Percentiles rank a stretch among this genome's conserved stretches.
These are phyloP conservation scores for Leucophenga maculata DNA, from an alignment of 2,888 invertebrate species.

Conservation along the genomic window DNA sequence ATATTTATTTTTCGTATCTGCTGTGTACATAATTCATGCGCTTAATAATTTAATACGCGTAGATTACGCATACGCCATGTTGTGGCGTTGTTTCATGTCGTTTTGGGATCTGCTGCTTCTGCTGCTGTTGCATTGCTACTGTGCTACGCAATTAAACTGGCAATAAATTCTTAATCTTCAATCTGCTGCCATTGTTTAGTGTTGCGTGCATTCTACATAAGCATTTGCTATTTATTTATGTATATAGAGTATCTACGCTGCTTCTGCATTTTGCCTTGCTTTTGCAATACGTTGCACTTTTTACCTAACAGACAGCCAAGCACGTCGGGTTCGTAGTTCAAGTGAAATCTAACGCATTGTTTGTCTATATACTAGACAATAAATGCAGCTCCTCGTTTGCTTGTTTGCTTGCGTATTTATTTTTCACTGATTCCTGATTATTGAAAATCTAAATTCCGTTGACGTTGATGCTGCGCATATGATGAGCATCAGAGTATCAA, in stretches of 20 bases:
- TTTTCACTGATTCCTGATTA: conserved; percentile 65
- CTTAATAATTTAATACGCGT: background rate
- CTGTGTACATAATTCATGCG: too few species aligned
- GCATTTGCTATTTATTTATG: conserved; percentile 5
- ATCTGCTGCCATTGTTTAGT: background rate
- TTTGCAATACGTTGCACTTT: background rate
- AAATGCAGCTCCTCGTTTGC: background rate
- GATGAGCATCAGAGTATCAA: background rate
- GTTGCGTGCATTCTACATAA: background rate
- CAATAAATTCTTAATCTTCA: conserved; percentile 20
- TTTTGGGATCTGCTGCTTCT: background rate
- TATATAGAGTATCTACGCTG: background rate
- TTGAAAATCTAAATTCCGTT: conserved; percentile 61
- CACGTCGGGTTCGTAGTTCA: background rate
- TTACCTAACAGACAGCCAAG: background rate
- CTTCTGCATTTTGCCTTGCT: background rate
- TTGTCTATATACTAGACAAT: conserved; percentile 1
- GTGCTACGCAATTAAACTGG: conserved; percentile 8
- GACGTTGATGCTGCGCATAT: conserved; percentile 16
- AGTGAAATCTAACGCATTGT: conserved; percentile 14
- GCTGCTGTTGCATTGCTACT: background rate
- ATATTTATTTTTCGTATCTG: too few species aligned
- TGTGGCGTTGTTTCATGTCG: background rate
- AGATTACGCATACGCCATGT: conserved; percentile 9
- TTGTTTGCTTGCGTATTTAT: conserved; percentile 48